Conservation (phyloP, 2,113 vertebrate genomes). For the Tupaia tana region DNA sequence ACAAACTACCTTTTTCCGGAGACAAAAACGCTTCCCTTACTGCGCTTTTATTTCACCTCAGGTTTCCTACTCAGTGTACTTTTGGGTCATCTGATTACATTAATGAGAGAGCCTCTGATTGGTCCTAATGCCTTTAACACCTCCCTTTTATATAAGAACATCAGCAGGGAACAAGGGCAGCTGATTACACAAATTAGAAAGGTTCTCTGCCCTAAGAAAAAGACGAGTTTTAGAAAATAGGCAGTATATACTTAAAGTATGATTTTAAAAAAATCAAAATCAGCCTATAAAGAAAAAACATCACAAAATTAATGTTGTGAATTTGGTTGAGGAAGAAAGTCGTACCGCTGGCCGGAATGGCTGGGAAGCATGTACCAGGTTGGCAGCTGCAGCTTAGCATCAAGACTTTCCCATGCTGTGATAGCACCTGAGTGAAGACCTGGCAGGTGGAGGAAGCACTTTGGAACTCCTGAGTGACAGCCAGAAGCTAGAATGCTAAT, state of each 20-base stretch:
- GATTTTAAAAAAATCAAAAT: neutral
- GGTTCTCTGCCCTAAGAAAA: neutral
- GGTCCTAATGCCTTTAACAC: neutral
- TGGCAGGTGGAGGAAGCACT: neutral
- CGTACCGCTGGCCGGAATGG: neutral
- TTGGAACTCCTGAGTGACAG: neutral
- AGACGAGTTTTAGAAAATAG: neutral
- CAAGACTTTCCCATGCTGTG: neutral
- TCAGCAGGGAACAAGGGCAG: neutral
- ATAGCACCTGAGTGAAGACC: neutral
- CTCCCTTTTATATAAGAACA: neutral
- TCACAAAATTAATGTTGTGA: neutral
- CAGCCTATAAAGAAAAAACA: neutral
- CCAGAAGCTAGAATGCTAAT: constrained; percentile 18
- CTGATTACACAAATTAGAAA: neutral
- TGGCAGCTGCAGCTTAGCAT: constrained; percentile 40
- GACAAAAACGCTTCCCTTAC: neutral
- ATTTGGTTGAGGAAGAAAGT: neutral
- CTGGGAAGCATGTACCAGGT: neutral
- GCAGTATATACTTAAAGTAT: neutral
- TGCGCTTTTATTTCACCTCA: neutral
- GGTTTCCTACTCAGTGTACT: neutral
- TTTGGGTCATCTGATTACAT: neutral
- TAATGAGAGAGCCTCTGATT: neutral
- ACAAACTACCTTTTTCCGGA: neutral